Base-by-base conservation (phyloP, 2,888 invertebrate species). In the Dicyrtoma fusca region DNA sequence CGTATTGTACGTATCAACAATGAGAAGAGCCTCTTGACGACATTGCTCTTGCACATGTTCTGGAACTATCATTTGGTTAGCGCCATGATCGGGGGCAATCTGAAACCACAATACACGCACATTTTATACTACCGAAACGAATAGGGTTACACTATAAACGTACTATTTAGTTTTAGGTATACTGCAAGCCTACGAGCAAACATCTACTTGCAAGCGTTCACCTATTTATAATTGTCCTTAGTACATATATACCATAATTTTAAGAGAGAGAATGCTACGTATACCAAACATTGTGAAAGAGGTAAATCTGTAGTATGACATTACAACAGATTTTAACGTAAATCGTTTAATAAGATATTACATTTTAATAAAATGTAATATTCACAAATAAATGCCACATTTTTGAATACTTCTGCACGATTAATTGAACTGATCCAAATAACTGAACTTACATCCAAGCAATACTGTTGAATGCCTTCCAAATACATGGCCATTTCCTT, bases 41-140 rank as follows among this genome's bases (percentile, higher is more conserved):
- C 94, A 95, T 83, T 91, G 91, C 82, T 94, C 94, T 78, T 93
- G 88, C 51, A 97, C 86, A 83, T 92, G 92, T 75, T 92, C 91
- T 0, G 97, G 95, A 13, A 93, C 92, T 69, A 95, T 86, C 89
- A 95, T 92, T 0, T 94, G 92, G 77, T 89, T 92, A 45, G 89
- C 89, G 80, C 91, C 92, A 34, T 94, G 91, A 74, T 95, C 94
- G 0, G 93, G 94, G 0, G 93, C 92, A 80, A 95, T 89, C 85
- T 86, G 68, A 5, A 74, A 74, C 62, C 61, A 73, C 11, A 45
- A n/a, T n/a, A n/a, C n/a, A n/a, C n/a, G n/a, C n/a, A n/a, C n/a
- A n/a, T n/a, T n/a, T n/a, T n/a, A n/a, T n/a, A n/a, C n/a, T n/a
- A n/a, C n/a, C n/a, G n/a, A n/a, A n/a, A n/a, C n/a, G n/a, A n/a